Conservation (phyloP, 2,888 invertebrate species). For the Oscheius sp. region DNA sequence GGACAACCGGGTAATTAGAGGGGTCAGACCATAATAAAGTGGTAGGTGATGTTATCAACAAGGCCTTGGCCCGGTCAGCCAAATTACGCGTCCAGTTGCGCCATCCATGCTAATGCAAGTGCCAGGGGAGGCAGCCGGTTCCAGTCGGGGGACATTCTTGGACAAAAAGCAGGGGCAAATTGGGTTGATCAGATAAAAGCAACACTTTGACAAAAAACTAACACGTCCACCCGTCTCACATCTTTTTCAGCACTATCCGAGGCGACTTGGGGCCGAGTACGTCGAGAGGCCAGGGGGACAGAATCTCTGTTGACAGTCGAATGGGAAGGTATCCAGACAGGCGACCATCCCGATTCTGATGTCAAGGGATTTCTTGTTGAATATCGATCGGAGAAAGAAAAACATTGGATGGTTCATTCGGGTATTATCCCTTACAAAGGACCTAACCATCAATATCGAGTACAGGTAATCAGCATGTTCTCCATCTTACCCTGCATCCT, state of each 20-base stretch:
- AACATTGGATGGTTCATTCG: constrained; percentile 71
- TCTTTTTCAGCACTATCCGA: background rate
- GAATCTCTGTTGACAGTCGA: constrained; percentile 72
- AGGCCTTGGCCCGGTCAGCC: constrained; percentile 33
- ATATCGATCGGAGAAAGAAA: constrained; percentile 70
- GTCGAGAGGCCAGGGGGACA: constrained; percentile 55
- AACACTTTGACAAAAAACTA: constrained; percentile 10
- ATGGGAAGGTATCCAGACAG: constrained; percentile 73
- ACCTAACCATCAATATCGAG: constrained; percentile 72
- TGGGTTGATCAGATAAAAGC: constrained; percentile 25
- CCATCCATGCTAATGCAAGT: constrained; percentile 32
- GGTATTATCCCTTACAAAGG: constrained; percentile 73
- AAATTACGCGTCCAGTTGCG: constrained; percentile 32
- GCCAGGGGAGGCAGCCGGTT: constrained; percentile 19
- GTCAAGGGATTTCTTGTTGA: constrained; percentile 73
- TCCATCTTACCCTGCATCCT: background rate
- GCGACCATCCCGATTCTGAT: constrained; percentile 71
- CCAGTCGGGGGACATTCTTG: background rate
- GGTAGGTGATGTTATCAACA: constrained; percentile 18
- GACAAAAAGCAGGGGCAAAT: constrained; percentile 20
- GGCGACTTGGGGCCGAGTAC: constrained; percentile 38
- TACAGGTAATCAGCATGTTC: constrained; percentile 68
- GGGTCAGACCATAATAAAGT: constrained; percentile 22
- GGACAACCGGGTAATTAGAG: background rate
- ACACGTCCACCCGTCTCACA: constrained; percentile 22